phyloP scores from a whole-genome alignment of 2,113 vertebrate genomes.

The Hemibagrus wyckioides region DNA sequence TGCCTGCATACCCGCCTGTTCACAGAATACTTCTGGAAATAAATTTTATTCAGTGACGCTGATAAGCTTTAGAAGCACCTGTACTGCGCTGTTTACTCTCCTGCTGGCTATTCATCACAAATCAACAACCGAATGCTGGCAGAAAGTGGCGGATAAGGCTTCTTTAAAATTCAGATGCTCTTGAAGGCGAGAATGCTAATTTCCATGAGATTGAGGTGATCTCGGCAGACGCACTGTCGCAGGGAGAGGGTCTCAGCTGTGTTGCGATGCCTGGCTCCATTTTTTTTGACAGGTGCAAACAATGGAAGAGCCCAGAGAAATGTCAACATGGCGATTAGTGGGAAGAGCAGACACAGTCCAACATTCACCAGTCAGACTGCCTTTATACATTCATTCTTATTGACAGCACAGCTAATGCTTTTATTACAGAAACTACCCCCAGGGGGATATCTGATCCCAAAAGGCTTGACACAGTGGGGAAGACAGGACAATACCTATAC shows the following conservation, averaged over 20 bases:
- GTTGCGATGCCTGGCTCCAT: conserved; percentile 52
- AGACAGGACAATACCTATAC: conserved; percentile 9
- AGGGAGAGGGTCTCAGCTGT: conserved; percentile 62
- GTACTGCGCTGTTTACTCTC: conserved; percentile 14
- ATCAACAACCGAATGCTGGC: conserved; percentile 15
- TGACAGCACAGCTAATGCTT: conserved; percentile 75
- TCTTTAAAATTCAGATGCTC: conserved; percentile 37
- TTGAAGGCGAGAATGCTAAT: conserved; percentile 23
- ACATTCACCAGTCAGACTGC: conserved; percentile 60
- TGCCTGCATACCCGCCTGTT: not conserved
- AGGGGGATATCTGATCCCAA: conserved; percentile 63
- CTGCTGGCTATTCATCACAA: conserved; percentile 26
- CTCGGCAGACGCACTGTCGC: not conserved
- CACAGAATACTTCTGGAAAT: not conserved
- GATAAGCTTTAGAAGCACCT: conserved; percentile 12
- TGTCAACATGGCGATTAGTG: conserved; percentile 64
- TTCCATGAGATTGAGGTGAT: conserved; percentile 31
- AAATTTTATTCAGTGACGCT: conserved; percentile 8
- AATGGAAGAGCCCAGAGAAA: conserved; percentile 67
- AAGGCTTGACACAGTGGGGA: not conserved
- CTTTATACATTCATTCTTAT: conserved; percentile 72
- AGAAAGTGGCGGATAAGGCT: conserved; percentile 28
- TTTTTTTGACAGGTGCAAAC: conserved; percentile 74
- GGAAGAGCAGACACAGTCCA: conserved; percentile 57
- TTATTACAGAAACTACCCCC: conserved; percentile 72